phyloP scores from a whole-genome alignment of 1,140 invertebrate species.

The Plutomurus gul region DNA sequence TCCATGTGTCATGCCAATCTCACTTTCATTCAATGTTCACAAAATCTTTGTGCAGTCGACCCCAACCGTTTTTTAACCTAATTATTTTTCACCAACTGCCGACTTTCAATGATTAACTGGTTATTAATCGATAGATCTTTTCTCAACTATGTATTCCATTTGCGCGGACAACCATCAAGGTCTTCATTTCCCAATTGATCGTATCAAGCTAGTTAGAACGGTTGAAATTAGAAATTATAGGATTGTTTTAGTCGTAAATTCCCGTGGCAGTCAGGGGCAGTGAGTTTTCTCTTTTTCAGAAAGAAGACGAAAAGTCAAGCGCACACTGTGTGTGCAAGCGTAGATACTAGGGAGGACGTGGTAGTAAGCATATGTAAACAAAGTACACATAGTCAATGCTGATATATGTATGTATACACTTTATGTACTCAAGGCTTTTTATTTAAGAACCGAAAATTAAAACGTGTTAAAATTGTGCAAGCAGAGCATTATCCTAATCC shows the following conservation, averaged over 20 bases:
- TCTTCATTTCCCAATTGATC: too few relatives aligned
- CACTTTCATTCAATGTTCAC: background rate
- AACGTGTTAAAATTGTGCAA: conserved; percentile 24
- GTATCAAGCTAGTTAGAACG: too few relatives aligned
- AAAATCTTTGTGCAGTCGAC: background rate
- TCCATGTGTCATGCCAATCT: background rate
- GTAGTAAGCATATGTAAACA: too few relatives aligned
- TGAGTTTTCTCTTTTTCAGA: too few relatives aligned
- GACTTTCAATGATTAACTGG: background rate
- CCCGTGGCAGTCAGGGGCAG: too few relatives aligned
- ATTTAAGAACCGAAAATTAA: background rate
- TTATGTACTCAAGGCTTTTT: background rate
- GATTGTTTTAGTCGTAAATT: too few relatives aligned
- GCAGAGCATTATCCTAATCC: background rate
- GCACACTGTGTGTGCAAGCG: too few relatives aligned
- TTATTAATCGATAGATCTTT: background rate
- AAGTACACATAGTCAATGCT: background rate
- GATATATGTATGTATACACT: background rate
- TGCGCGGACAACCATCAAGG: background rate
- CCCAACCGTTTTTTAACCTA: background rate
- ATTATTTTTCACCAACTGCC: background rate
- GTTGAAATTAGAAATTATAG: too few relatives aligned
- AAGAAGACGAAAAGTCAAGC: too few relatives aligned
- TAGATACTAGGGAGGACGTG: too few relatives aligned
- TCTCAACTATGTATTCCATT: background rate